Conservation (phyloP, 2,888 invertebrate genomes). For the Pristionchus arcanus region DNA sequence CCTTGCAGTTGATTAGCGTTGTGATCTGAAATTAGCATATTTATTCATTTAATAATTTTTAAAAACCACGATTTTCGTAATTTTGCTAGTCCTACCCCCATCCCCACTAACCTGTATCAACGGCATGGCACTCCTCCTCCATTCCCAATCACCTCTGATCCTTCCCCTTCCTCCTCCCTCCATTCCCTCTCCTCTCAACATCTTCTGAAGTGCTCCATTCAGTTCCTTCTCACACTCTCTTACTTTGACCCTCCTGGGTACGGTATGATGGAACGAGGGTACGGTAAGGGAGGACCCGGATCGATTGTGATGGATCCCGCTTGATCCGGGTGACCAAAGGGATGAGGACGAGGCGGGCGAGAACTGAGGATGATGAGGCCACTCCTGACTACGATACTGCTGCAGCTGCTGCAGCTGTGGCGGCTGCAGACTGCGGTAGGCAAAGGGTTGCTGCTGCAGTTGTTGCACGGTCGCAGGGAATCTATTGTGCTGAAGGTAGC, state of each 20-base stretch:
- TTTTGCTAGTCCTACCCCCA: not conserved
- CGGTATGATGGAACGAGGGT: not conserved
- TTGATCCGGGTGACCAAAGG: slow-evolving; percentile 27
- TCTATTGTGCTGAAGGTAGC: not conserved
- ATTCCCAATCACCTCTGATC: slow-evolving; percentile 2
- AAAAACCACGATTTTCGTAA: not conserved
- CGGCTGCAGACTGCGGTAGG: slow-evolving; percentile 4
- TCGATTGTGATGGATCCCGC: not conserved
- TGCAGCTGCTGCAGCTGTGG: not conserved
- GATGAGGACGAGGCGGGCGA: slow-evolving; percentile 1
- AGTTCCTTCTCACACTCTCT: slow-evolving; percentile 46
- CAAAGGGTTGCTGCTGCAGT: not conserved
- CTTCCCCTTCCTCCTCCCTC: not conserved
- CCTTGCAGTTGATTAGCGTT: slow-evolving; percentile 90
- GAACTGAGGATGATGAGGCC: not conserved
- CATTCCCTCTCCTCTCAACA: slow-evolving; percentile 34
- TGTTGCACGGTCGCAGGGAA: not conserved
- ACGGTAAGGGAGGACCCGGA: slow-evolving; percentile 34
- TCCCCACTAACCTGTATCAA: not conserved
- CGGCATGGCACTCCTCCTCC: slow-evolving; percentile 49
- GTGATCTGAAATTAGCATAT: slow-evolving; percentile 85
- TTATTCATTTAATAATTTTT: slow-evolving; percentile 15
- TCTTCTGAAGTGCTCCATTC: slow-evolving; percentile 43
- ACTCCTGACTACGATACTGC: not conserved
- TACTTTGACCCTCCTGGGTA: slow-evolving; percentile 50